These are phyloP conservation scores for Pseudonaja textilis DNA, from an alignment of 2,113 vertebrate species.

Conservation along the genomic window DNA sequence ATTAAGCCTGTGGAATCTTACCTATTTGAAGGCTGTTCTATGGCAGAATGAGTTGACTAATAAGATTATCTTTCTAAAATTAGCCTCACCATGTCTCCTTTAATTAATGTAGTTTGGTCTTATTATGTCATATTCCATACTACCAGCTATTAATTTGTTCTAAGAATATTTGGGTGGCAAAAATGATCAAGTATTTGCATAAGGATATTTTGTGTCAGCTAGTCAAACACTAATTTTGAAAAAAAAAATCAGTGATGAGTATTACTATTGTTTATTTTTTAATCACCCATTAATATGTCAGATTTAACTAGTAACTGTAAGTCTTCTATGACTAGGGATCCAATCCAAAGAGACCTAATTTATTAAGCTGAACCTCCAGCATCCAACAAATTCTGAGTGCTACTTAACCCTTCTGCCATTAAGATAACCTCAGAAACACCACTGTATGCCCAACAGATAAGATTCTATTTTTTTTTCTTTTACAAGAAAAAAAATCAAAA, in stretches of 20 bases:
- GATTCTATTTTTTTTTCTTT: not conserved
- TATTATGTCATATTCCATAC: constrained; percentile 35
- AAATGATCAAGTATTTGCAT: constrained; percentile 54
- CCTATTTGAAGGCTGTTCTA: constrained; percentile 34
- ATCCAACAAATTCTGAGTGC: not conserved
- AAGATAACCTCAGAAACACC: not conserved
- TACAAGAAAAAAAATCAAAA: not conserved
- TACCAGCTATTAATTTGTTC: constrained; percentile 52
- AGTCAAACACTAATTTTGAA: constrained; percentile 70
- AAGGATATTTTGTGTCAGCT: constrained; percentile 58
- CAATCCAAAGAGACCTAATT: not conserved
- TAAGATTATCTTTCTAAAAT: constrained; percentile 21
- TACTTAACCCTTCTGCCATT: not conserved
- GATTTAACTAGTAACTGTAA: constrained; percentile 27
- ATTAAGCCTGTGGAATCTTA: constrained; percentile 54
- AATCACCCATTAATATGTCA: constrained; percentile 31
- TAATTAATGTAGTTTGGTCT: constrained; percentile 54
- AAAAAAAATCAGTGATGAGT: constrained; percentile 42
- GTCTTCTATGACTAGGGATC: constrained; percentile 41
- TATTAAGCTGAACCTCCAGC: not conserved
- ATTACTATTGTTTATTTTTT: constrained; percentile 51
- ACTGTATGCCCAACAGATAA: not conserved
- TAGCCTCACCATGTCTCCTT: constrained; percentile 27
- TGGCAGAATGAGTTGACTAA: constrained; percentile 39
- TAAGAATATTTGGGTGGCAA: constrained; percentile 37